phyloP scores from a whole-genome alignment of 1,140 invertebrate species.

The Aphelinus atriplicis region DNA sequence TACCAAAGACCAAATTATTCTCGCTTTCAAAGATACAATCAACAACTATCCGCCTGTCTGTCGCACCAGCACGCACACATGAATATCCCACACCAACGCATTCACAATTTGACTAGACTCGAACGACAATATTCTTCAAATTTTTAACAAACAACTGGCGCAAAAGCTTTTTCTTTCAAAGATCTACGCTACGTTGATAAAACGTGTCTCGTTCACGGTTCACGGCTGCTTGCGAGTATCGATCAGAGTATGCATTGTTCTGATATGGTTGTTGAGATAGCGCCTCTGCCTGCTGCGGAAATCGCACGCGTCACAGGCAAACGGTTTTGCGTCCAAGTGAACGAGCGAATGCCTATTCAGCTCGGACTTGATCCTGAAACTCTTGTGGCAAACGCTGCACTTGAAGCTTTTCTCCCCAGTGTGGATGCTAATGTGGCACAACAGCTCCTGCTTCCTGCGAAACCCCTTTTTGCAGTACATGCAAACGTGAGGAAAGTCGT shows the following conservation, averaged over 20 bases:
- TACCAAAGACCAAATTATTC: too few relatives aligned
- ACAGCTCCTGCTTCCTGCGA: constrained; percentile 63
- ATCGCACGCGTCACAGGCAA: constrained; percentile 65
- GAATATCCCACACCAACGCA: too few relatives aligned
- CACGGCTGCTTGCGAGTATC: background rate
- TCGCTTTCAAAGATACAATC: too few relatives aligned
- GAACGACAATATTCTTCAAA: too few relatives aligned
- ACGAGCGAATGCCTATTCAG: constrained; percentile 65
- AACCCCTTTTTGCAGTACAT: constrained; percentile 63
- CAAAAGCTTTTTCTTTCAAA: too few relatives aligned
- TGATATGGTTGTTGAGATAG: constrained; percentile 65
- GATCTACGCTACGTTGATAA: too few relatives aligned
- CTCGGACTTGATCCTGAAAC: constrained; percentile 66
- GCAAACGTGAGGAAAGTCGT: constrained; percentile 66
- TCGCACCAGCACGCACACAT: too few relatives aligned
- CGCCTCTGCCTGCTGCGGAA: constrained; percentile 67
- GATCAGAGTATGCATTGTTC: constrained; percentile 12
- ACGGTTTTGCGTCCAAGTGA: constrained; percentile 67
- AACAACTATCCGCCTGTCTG: too few relatives aligned
- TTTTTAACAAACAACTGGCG: too few relatives aligned
- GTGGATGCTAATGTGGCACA: constrained; percentile 64
- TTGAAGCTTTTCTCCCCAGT: constrained; percentile 62
- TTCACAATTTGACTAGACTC: too few relatives aligned
- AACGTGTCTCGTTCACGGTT: too few relatives aligned
- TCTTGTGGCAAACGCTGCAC: constrained; percentile 66